These are phyloP conservation scores for Musca vetustissima DNA, from an alignment of 1,140 invertebrate genomes.

Conservation along the genomic window DNA sequence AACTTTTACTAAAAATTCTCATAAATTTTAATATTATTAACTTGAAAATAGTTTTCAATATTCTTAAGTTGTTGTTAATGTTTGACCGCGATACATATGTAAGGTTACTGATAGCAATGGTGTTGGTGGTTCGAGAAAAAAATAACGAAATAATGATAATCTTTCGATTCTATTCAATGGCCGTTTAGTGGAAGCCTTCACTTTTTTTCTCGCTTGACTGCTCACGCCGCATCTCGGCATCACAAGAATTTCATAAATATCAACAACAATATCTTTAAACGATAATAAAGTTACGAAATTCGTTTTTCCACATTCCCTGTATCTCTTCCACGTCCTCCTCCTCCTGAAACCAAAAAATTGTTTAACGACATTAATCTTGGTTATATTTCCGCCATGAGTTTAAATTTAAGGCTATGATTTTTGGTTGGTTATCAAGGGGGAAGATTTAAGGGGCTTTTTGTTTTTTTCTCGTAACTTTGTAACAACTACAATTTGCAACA, in stretches of 20 bases:
- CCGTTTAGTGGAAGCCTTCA: background rate
- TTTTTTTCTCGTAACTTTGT: background rate
- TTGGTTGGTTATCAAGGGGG: no score
- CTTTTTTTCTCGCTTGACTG: background rate
- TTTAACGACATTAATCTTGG: slow-evolving; percentile 26
- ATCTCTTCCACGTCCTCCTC: no score
- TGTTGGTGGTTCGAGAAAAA: no score
- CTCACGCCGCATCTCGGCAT: no score
- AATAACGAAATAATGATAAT: no score
- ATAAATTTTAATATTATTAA: slow-evolving; percentile 21
- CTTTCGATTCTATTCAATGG: no score
- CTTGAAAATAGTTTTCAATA: slow-evolving; percentile 2
- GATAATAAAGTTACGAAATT: slow-evolving; percentile 27
- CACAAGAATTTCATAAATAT: slow-evolving; percentile 19
- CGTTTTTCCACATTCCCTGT: no score
- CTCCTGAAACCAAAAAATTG: no score
- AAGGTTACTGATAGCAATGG: no score
- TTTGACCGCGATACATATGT: no score
- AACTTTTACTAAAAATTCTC: slow-evolving; percentile 19
- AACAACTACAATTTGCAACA: slow-evolving; percentile 23
- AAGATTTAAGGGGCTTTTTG: no score
- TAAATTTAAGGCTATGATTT: background rate
- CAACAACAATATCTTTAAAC: slow-evolving; percentile 12
- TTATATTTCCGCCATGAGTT: slow-evolving; percentile 15
- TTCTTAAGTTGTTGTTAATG: no score